Percentiles rank a stretch among this genome's conserved stretches.
Conservation (phyloP, 1,140 invertebrate genomes). For the Rhagoletis zephyria region DNA sequence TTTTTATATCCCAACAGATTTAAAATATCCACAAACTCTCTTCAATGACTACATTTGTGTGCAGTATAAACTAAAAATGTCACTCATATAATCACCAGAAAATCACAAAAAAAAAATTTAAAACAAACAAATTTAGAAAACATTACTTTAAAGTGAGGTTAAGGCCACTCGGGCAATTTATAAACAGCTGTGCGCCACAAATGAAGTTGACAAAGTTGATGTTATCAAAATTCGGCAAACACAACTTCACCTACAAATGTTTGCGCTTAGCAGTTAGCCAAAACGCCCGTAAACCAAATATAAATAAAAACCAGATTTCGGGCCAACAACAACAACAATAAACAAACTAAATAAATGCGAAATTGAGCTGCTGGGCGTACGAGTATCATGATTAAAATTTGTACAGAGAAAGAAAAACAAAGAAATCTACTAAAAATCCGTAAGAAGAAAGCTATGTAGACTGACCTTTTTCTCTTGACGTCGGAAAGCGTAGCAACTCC, state of each 20-base stretch:
- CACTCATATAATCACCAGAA: not conserved
- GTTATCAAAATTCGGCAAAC: not conserved
- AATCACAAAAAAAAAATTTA: not conserved
- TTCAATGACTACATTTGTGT: too few species aligned
- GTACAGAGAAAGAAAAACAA: not conserved
- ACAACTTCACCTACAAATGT: not conserved
- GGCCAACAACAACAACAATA: not conserved
- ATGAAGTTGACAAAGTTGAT: conserved; percentile 36
- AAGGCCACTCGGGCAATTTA: conserved; percentile 2
- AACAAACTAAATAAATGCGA: too few species aligned
- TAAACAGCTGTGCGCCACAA: conserved; percentile 13
- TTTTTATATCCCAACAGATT: not conserved
- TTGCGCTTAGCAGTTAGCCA: not conserved
- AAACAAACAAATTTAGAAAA: not conserved
- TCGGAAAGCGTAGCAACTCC: not conserved
- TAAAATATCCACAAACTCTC: not conserved
- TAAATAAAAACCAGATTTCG: conserved; percentile 19
- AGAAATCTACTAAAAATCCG: not conserved
- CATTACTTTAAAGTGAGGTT: conserved; percentile 11
- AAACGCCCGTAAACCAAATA: not conserved
- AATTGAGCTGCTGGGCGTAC: not conserved
- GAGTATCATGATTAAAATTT: conserved; percentile 21
- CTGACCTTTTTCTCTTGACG: not conserved
- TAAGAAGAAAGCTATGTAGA: not conserved
- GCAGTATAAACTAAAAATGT: too few species aligned